phyloP scores from a whole-genome alignment of 2,113 vertebrate species.

The Corythornis madagascariensis region DNA sequence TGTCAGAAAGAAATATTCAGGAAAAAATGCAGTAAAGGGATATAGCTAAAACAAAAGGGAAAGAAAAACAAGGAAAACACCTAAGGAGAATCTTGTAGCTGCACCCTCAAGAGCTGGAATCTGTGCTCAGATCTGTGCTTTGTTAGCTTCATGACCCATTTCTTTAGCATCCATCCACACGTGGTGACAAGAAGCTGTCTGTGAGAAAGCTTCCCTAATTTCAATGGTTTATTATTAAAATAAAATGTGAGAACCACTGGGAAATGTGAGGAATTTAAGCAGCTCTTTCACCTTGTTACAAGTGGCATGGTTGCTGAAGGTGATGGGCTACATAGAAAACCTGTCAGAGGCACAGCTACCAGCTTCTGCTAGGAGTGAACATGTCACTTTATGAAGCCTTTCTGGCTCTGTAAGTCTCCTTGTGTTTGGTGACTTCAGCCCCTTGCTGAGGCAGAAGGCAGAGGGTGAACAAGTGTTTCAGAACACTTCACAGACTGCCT shows the following conservation, averaged over 20 bases:
- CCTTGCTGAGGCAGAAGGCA: not conserved
- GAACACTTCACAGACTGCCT: not conserved
- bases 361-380: not conserved
- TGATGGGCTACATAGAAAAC: not conserved
- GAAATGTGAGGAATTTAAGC: not conserved
- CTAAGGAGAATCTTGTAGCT: not conserved
- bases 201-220: not conserved
- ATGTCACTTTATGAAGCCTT: not conserved
- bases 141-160: not conserved
- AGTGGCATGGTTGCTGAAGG: not conserved
- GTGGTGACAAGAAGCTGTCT: not conserved
- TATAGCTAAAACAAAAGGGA: not conserved
- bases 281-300: not conserved
- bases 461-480: not conserved
- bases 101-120: not conserved
- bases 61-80: not conserved
- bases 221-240: not conserved
- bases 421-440: not conserved
- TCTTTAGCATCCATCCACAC: not conserved
- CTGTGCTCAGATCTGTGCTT: no score
- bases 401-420: not conserved
- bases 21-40: not conserved
- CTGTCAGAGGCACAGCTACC: not conserved
- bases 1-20: not conserved
- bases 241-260: not conserved